phyloP scores from a whole-genome alignment of 2,113 vertebrate genomes.

The Mormyrus lacerda region DNA sequence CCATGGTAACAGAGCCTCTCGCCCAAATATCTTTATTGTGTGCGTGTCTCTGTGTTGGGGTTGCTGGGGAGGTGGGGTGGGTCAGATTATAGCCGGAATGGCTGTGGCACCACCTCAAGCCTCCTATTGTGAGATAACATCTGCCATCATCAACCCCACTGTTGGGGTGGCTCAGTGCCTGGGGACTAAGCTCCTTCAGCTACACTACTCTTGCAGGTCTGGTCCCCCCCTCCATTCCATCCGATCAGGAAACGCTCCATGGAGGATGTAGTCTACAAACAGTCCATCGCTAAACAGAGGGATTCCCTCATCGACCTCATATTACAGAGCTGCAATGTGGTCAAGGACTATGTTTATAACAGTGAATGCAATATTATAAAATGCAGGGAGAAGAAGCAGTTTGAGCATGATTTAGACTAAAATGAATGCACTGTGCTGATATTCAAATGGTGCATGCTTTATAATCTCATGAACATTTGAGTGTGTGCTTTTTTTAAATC shows the following conservation, averaged over 20 bases:
- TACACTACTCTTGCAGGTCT: not conserved
- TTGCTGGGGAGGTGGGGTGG: slow-evolving; percentile 17
- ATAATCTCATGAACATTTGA: slow-evolving; percentile 49
- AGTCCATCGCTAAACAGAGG: not conserved
- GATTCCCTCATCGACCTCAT: not conserved
- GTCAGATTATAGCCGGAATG: not conserved
- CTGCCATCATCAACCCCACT: slow-evolving; percentile 24
- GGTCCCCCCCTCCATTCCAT: not conserved
- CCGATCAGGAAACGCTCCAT: not conserved
- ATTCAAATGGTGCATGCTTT: slow-evolving; percentile 24
- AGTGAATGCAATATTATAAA: slow-evolving; percentile 12
- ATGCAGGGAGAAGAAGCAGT: not conserved
- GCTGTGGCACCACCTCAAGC: slow-evolving; percentile 20
- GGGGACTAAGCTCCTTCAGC: slow-evolving; percentile 36
- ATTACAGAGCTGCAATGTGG: not conserved
- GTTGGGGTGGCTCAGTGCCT: slow-evolving; percentile 10
- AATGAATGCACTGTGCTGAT: slow-evolving; percentile 12
- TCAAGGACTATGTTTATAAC: slow-evolving; percentile 8
- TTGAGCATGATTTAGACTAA: slow-evolving; percentile 5
- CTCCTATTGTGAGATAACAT: slow-evolving; percentile 19
- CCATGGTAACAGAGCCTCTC: slow-evolving; percentile 55
- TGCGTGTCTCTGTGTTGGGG: slow-evolving; percentile 27
- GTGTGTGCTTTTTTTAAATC: not conserved
- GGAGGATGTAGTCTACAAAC: not conserved
- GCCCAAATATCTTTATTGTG: slow-evolving; percentile 44